Evolutionary conservation across 2,113 vertebrate genomes (phyloP).

Genomic region (Condylura cristata): DNA sequence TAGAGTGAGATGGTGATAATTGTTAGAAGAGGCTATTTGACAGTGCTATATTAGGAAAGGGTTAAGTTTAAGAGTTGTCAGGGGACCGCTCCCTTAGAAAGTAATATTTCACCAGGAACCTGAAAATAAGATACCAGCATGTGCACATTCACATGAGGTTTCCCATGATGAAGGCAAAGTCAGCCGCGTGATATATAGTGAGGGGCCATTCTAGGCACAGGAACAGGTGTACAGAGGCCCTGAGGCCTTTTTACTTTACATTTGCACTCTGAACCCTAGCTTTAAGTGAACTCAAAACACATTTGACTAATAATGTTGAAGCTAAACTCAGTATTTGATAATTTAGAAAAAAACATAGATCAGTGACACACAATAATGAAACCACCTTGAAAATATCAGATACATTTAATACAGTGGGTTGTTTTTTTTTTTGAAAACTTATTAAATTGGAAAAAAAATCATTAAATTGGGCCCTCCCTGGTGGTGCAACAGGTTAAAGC

Average conservation of each 20-base stretch:
- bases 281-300: background rate
- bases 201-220: background rate
- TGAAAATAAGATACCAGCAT: background rate
- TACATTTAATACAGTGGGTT: slow-evolving; percentile 4
- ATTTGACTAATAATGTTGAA: slow-evolving; percentile 22
- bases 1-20: background rate
- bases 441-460: background rate
- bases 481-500: too few species aligned
- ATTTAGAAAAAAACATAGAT: slow-evolving; percentile 4
- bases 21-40: background rate
- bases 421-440: background rate
- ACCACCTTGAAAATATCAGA: slow-evolving; percentile 27
- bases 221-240: background rate
- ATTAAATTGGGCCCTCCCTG: too few species aligned
- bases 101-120: slow-evolving; percentile 32
- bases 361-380: background rate
- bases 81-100: background rate
- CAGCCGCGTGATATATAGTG: background rate
- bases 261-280: slow-evolving; percentile 27
- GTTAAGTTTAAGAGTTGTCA: slow-evolving; percentile 13
- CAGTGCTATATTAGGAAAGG: background rate
- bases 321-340: slow-evolving; percentile 25
- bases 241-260: background rate
- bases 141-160: background rate
- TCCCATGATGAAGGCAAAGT: background rate